phyloP scores from a whole-genome alignment of 2,888 invertebrate genomes.

The Calliopum simillimum region DNA sequence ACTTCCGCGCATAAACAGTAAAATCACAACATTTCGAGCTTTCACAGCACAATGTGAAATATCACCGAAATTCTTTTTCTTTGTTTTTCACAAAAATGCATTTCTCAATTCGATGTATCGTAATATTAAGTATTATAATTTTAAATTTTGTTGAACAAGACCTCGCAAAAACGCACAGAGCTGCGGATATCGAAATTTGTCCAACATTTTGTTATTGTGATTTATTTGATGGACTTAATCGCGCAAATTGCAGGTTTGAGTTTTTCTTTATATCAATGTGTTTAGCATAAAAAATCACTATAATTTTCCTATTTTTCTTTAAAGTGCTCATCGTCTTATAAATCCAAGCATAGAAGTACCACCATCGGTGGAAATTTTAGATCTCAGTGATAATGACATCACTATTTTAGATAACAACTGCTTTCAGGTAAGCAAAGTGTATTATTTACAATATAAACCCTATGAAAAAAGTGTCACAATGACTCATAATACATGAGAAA shows the following conservation, averaged over 20 bases:
- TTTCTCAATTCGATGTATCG: no score
- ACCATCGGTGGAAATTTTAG: conserved; percentile 71
- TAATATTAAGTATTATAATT: no score
- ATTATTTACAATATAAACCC: neutral
- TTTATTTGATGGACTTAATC: conserved; percentile 57
- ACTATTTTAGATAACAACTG: conserved; percentile 72
- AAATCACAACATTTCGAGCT: no score
- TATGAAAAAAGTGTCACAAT: neutral
- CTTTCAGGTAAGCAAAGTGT: conserved; percentile 70
- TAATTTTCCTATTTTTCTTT: neutral
- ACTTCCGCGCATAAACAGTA: no score
- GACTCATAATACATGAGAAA: neutral
- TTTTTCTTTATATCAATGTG: neutral
- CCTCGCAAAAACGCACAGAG: neutral
- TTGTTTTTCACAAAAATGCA: no score
- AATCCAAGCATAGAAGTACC: conserved; percentile 73
- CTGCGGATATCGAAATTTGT: conserved; percentile 45
- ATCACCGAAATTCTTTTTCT: no score
- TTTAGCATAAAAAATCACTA: neutral
- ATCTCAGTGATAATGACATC: conserved; percentile 74
- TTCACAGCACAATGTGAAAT: no score
- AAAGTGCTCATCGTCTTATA: conserved; percentile 71
- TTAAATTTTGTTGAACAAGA: neutral
- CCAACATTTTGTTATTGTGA: conserved; percentile 63
- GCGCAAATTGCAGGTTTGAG: conserved; percentile 64